These are phyloP conservation scores for Calcarius ornatus DNA, from an alignment of 2,113 vertebrate species.

Conservation along the genomic window DNA sequence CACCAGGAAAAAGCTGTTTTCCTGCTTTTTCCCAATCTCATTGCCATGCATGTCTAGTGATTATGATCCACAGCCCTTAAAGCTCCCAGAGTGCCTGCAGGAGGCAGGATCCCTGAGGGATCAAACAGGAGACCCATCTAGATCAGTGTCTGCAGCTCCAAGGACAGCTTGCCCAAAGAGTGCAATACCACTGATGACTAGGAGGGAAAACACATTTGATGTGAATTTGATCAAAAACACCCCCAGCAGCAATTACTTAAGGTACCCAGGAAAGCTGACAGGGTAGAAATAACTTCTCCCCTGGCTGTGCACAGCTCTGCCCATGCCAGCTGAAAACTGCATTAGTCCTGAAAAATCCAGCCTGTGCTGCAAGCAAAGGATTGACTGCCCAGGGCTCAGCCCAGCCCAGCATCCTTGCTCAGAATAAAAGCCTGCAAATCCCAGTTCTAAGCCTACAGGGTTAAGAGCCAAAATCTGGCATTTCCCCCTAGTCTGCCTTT, in stretches of 20 bases:
- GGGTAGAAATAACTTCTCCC: not conserved
- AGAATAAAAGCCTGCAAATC: not conserved
- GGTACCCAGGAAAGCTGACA: not conserved
- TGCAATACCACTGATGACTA: not conserved
- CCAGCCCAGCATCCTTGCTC: not conserved
- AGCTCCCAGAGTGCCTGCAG: not conserved
- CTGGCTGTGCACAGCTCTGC: not conserved
- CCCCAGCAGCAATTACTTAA: not conserved
- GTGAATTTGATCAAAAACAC: not conserved
- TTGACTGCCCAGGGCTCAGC: not conserved
- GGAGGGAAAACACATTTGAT: not conserved
- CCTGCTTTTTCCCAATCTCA: not conserved
- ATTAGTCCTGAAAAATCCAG: not conserved
- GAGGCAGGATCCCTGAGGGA: not conserved
- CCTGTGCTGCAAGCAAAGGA: not conserved
- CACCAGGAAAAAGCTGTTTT: not conserved
- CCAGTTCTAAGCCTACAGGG: not conserved
- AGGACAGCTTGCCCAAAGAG: not conserved
- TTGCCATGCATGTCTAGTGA: not conserved
- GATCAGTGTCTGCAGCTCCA: not conserved
- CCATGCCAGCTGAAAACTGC: not conserved
- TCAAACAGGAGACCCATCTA: not conserved
- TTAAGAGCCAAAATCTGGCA: not conserved
- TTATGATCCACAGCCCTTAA: not conserved
- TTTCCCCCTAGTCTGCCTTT: not conserved